phyloP scores from a whole-genome alignment of 2,113 vertebrate species.

The Phasianus colchicus region DNA sequence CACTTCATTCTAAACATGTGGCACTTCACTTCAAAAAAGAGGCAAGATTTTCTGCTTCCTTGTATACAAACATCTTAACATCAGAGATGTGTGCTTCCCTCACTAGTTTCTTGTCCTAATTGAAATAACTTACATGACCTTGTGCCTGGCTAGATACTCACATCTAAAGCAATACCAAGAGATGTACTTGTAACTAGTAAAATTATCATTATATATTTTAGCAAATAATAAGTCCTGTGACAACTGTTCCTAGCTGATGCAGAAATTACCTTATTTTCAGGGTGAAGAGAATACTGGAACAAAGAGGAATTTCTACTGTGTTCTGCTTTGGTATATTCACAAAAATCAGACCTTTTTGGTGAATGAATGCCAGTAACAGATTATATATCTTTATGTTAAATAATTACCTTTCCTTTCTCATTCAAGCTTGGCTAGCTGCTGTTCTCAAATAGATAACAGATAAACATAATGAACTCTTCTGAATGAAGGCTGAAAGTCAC shows the following conservation, averaged over 20 bases:
- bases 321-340: neutral
- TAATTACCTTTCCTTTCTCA: neutral
- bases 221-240: neutral
- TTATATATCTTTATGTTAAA: neutral
- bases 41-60: slow-evolving; percentile 22
- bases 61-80: neutral
- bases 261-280: neutral
- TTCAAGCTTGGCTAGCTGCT: neutral
- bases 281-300: neutral
- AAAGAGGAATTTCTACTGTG: neutral
- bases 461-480: neutral
- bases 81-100: neutral
- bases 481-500: neutral
- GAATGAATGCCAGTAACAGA: neutral
- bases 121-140: slow-evolving; percentile 34
- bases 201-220: slow-evolving; percentile 15
- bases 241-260: neutral
- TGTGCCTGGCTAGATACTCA: neutral
- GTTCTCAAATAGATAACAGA: neutral
- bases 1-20: neutral
- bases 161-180: neutral
- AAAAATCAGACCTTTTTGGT: neutral
- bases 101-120: neutral
- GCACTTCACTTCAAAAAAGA: slow-evolving; percentile 16
- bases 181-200: slow-evolving; percentile 24